phyloP scores from a whole-genome alignment of 2,888 invertebrate genomes.

The Lypha dubia region DNA sequence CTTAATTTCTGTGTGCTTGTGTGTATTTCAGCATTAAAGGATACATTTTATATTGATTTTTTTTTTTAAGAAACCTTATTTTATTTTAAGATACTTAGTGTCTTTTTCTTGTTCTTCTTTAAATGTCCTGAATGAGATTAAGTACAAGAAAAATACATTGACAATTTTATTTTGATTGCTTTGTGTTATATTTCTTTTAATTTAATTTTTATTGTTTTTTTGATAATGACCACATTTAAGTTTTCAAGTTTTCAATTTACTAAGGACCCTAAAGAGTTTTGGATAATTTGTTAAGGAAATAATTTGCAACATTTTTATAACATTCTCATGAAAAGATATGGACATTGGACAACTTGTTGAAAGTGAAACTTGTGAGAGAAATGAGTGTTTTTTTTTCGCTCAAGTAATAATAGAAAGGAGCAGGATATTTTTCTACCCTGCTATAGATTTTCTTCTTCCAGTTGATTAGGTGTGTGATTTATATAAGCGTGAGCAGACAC shows the following conservation, averaged over 20 bases:
- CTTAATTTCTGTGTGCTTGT: neutral
- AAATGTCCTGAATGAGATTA: constrained; percentile 9
- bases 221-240: neutral
- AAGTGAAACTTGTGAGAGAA: neutral
- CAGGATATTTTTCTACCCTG: too few relatives aligned
- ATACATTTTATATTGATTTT: constrained; percentile 43
- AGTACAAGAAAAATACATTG: constrained; percentile 33
- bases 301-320: neutral
- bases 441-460: too few relatives aligned
- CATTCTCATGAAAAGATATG: neutral
- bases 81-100: constrained; percentile 25
- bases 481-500: too few relatives aligned
- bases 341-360: neutral
- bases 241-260: neutral
- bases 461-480: too few relatives aligned
- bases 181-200: constrained; percentile 11
- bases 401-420: too few relatives aligned
- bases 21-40: constrained; percentile 19
- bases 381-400: too few relatives aligned
- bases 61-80: constrained; percentile 20
- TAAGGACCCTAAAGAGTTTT: neutral
- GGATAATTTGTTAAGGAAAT: constrained; percentile 22
- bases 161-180: constrained; percentile 42
- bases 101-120: constrained; percentile 1
- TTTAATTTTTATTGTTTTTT: neutral